Evolutionary conservation across 2,113 vertebrate species (phyloP).

Genomic region (Trochalopteron elliotii): DNA sequence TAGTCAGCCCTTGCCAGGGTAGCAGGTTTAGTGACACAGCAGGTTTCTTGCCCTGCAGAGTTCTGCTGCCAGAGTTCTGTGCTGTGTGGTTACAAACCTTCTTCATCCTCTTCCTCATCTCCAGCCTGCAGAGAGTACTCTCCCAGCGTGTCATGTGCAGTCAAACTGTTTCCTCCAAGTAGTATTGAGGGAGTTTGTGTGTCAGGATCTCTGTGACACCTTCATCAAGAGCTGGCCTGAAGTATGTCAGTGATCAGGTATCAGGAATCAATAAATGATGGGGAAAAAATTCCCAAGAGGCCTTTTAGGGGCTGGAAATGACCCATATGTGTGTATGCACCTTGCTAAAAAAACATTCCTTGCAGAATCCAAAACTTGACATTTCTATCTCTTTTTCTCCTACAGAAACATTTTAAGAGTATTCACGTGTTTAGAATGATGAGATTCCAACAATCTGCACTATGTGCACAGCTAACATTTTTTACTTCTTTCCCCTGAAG

Average conservation of each 20-base stretch:
- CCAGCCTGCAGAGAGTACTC: not conserved
- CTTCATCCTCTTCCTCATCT: not conserved
- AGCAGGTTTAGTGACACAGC: not conserved
- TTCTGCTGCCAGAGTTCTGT: not conserved
- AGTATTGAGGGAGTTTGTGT: not conserved
- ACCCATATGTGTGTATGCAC: fast-evolving
- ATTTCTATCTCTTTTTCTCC: not conserved
- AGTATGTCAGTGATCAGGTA: not conserved
- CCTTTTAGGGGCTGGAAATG: not conserved
- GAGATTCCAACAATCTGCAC: not conserved
- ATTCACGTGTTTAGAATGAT: not conserved
- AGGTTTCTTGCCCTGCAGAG: not conserved
- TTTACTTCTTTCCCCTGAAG: not conserved
- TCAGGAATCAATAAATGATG: not conserved
- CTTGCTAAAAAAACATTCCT: not conserved
- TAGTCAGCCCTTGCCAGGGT: not conserved
- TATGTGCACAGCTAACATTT: not conserved
- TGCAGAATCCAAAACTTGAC: not conserved
- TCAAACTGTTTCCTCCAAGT: not conserved
- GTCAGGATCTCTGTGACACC: not conserved
- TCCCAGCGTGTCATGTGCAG: fast-evolving
- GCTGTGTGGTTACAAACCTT: not conserved
- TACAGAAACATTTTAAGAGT: not conserved
- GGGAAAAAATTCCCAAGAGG: not conserved
- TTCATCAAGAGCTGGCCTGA: not conserved